Conservation (phyloP, 1,140 invertebrate genomes). For the Drosophila erecta region DNA sequence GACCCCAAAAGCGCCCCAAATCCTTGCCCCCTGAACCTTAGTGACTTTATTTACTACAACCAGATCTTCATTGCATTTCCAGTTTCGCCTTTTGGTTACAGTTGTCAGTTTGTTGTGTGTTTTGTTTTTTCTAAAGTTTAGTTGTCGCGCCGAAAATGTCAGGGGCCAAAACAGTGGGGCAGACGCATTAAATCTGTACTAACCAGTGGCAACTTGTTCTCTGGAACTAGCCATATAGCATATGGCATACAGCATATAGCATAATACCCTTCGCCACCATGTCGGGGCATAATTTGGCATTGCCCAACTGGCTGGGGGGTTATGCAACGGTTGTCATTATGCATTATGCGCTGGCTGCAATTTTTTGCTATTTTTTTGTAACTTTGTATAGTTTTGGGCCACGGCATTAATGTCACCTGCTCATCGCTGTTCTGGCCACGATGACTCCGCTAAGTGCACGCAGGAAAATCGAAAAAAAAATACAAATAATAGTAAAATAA, state of each 20-base stretch:
- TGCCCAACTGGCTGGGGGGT: conserved; percentile 37
- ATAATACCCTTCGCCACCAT: conserved; percentile 18
- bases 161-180: conserved; percentile 37
- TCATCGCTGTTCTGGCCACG: conserved; percentile 50
- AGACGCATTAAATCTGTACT: conserved; percentile 53
- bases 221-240: conserved; percentile 8
- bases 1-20: conserved; percentile 58
- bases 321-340: conserved; percentile 60
- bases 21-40: conserved; percentile 31
- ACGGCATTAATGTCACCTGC: conserved; percentile 65
- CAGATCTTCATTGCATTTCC: conserved; percentile 39
- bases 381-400: conserved; percentile 8
- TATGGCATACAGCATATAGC: neutral
- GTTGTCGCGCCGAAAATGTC: conserved; percentile 42
- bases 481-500: neutral
- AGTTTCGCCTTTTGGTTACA: conserved; percentile 24
- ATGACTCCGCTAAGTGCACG: conserved; percentile 45
- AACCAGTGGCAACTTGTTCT: conserved; percentile 59
- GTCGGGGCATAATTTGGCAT: conserved; percentile 52
- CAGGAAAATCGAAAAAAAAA: conserved; percentile 8
- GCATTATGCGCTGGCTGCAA: conserved; percentile 43
- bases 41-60: conserved; percentile 3
- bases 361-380: neutral
- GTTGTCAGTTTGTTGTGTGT: conserved; percentile 5
- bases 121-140: neutral